These are phyloP conservation scores for Myripristis murdjan DNA, from an alignment of 2,797 vertebrate species.

Conservation along the genomic window DNA sequence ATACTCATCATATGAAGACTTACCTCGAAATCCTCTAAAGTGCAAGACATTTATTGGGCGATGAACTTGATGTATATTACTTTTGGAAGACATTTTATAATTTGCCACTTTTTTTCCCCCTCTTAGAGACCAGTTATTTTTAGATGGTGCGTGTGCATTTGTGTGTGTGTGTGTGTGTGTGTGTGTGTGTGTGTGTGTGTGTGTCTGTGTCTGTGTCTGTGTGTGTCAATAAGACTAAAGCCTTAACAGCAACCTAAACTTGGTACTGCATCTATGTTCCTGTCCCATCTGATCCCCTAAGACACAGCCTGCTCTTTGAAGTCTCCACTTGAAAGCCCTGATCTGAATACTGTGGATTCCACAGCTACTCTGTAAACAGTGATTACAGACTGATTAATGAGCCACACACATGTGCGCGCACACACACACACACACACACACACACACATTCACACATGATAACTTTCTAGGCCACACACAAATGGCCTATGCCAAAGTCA, in stretches of 20 bases:
- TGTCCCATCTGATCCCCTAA: slow-evolving; percentile 79
- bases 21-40: background rate
- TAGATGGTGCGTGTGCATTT: background rate
- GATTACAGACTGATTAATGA: slow-evolving; percentile 87
- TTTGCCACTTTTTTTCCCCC: slow-evolving; percentile 10
- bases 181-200: background rate
- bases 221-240: slow-evolving; percentile 72
- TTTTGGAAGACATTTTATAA: background rate
- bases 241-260: slow-evolving; percentile 71
- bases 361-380: slow-evolving; percentile 80
- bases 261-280: slow-evolving; percentile 47
- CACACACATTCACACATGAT: slow-evolving; percentile 1
- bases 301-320: slow-evolving; percentile 82
- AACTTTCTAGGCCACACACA: slow-evolving; percentile 66
- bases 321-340: slow-evolving; percentile 84
- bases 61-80: background rate
- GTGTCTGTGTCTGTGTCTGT: slow-evolving; percentile 7
- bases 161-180: slow-evolving; percentile 37
- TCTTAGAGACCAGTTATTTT: background rate
- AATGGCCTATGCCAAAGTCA: slow-evolving; percentile 51
- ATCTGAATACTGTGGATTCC: slow-evolving; percentile 79
- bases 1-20: slow-evolving; percentile 5
- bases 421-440: slow-evolving; percentile 15
- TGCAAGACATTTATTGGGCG: slow-evolving; percentile 16
- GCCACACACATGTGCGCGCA: too few species aligned